Base-by-base conservation (phyloP, 2,113 vertebrate genomes). In the Synchiropus splendidus region DNA sequence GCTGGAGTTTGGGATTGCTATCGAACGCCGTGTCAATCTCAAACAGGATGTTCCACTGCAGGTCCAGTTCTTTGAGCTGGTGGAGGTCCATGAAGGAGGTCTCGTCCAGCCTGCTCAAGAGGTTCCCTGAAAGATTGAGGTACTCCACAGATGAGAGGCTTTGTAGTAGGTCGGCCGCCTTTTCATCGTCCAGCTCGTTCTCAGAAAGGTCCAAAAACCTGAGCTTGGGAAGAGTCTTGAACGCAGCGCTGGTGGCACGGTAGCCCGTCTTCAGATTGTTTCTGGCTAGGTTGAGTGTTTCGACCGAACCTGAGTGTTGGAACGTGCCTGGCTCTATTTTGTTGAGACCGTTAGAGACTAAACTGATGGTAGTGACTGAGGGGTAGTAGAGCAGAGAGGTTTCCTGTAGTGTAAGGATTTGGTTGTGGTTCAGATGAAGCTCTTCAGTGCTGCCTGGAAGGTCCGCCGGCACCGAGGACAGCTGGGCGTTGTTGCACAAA, bases 1-100 rank as follows among this genome's bases (percentile, higher is more conserved):
- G 80, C 39, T 86, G 83, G 39, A 98, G 84, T 16, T 74, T 83
- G 14, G 56, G 60, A 52, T 90, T 73, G 48, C 78, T 58, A 34
- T 88, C 79, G 0, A 97, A 97, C n/a, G 91, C 88, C 0, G 61
- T 64, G 1, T 90, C 93, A 1, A 98, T 89, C 85, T 98, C 93
- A 61, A 90, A 98, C 58, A 98, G 88, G 48, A 88, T 66, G 72
- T 98, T 98, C 42, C 78, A 80, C 63, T 95, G 89, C 38, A 97
- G 54, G 72, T 94, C 85, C 27, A 98, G 78, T 43, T 94, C 89
- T 61, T 72, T 72, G 16, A 98, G 84, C 16, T 76, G 80, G 12
- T 68, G 71, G 36, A 97, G 72, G 45, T 87, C 83, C 1, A 45
- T 66, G 32, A 98, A 94, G 1, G 70, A 31, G 0, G 66, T 77